Evolutionary conservation across 1,140 invertebrate species (phyloP).

Genomic region (Araneus ventricosus): DNA sequence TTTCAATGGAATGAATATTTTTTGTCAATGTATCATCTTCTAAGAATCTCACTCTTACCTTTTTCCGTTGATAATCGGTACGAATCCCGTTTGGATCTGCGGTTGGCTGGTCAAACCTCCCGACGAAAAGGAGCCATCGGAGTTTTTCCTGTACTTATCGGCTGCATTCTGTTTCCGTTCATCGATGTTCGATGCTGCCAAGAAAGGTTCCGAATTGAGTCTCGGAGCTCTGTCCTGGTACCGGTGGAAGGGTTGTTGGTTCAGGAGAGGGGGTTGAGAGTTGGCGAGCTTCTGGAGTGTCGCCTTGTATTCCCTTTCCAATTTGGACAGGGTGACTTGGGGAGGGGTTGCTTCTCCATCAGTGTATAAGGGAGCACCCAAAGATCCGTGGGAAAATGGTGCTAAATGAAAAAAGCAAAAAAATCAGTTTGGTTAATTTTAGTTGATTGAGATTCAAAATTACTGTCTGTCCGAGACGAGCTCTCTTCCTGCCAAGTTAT

Average conservation of each 20-base stretch:
- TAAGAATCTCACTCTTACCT: too few species aligned
- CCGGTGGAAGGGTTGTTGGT: not conserved
- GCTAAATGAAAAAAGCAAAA: not conserved
- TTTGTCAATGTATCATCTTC: too few species aligned
- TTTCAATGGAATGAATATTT: too few species aligned
- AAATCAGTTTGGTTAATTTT: not conserved
- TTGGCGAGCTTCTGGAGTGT: not conserved
- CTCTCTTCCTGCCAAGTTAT: too few species aligned
- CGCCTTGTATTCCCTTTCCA: conserved; percentile 40
- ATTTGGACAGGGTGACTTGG: conserved; percentile 31
- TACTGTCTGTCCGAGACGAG: too few species aligned
- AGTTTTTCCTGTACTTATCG: not conserved
- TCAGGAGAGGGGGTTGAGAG: not conserved
- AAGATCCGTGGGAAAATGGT: not conserved
- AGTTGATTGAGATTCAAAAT: not conserved
- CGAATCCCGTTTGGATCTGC: conserved; percentile 58
- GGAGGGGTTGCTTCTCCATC: conserved; percentile 40
- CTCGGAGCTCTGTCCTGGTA: not conserved
- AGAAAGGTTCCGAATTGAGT: not conserved
- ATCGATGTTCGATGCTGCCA: not conserved
- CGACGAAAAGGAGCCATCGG: not conserved
- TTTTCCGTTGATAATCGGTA: conserved; percentile 35
- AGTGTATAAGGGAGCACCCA: conserved; percentile 21
- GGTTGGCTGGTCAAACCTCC: not conserved
- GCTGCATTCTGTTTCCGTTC: not conserved